A percentile compares a stretch with the other conserved stretches of the same genome.
phyloP scores from a whole-genome alignment of 2,888 invertebrate species.

The Scaptodrosophila latifasciaeformis region DNA sequence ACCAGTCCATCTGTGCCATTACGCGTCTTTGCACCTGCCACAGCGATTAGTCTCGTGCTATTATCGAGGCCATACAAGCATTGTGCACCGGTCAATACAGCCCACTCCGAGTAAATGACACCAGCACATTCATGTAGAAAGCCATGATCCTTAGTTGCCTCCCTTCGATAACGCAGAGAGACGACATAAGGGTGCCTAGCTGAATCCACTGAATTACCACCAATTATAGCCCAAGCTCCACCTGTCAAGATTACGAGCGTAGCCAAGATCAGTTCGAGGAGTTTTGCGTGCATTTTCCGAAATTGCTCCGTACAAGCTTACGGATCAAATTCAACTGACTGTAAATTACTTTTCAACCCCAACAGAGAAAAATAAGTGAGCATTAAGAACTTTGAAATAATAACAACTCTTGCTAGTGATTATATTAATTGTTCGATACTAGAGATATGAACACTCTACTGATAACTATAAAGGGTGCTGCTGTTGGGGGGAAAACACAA shows the following conservation, averaged over 20 bases:
- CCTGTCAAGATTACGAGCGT: no score
- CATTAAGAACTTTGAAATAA: no score
- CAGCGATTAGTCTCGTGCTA: conserved; percentile 51
- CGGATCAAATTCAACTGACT: conserved; percentile 40
- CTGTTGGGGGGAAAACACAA: no score
- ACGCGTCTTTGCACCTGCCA: conserved; percentile 60
- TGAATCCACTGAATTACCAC: conserved; percentile 51
- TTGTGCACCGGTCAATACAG: conserved; percentile 69
- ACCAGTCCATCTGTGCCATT: conserved; percentile 56
- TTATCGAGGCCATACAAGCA: conserved; percentile 46
- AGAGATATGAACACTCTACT: conserved; percentile 19
- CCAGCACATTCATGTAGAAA: conserved; percentile 70
- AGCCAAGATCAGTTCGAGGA: no score
- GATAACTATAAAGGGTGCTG: no score
- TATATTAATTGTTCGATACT: conserved; percentile 45
- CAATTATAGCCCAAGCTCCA: conserved; percentile 42
- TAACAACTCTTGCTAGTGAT: conserved; percentile 26
- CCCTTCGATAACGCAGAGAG: conserved; percentile 60
- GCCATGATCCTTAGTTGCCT: conserved; percentile 16
- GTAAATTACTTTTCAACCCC: conserved; percentile 12
- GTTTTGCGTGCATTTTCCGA: conserved; percentile 20
- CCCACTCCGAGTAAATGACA: conserved; percentile 53
- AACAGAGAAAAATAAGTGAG: no score
- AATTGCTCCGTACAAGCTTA: conserved; percentile 15
- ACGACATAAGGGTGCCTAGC: conserved; percentile 62